Evolutionary conservation across 2,888 invertebrate genomes (phyloP), one percentile per base, ranked within the genome.

Genomic region (Creontiades dilutus): DNA sequence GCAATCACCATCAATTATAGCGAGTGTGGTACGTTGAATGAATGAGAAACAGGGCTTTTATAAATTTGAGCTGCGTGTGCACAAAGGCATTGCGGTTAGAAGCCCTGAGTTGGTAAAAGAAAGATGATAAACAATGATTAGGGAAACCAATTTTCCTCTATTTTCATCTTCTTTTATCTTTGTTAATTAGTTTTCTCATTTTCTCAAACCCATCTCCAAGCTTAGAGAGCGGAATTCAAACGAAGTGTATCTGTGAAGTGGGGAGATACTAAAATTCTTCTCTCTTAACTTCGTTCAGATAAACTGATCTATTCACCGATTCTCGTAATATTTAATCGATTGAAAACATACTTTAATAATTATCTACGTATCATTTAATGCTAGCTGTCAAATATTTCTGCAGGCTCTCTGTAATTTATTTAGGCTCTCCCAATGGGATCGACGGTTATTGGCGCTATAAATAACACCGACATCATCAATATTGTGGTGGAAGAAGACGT

Each of bases 351-450:
- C 37, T 37, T 37, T 37, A 37, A 2, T 37, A 37, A 37, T 37
- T 37, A n/a, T n/a, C n/a, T n/a, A 37, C 37, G 37, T 37, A 37
- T 4, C 37, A 7, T 37, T 37, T 37, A 37, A 37, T 37, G 37
- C 37, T 7, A 37, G 37, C 37, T 37, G 37, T 37, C 2, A 7
- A 37, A 37, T 37, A 37, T 37, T 37, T 7, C n/a, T n/a, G n/a
- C 7, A 37, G 37, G 37, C 37, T 37, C 37, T 4, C 37, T 37
- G 37, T 37, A 2, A 37, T 37, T 37, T 37, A 37, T 37, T 37
- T 16, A 98, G 98, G 98, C 98, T 0, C 93, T 97, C 28, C 96
- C 97, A 0, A 95, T 98, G 94, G 95, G 96, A 19, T 98, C 98
- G 0, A 94, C 98, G 0, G 94, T 97, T 28, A 96, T 97, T 7